These are phyloP conservation scores for Sphecodes monilicornis DNA, from an alignment of 2,888 invertebrate genomes.

Conservation along the genomic window DNA sequence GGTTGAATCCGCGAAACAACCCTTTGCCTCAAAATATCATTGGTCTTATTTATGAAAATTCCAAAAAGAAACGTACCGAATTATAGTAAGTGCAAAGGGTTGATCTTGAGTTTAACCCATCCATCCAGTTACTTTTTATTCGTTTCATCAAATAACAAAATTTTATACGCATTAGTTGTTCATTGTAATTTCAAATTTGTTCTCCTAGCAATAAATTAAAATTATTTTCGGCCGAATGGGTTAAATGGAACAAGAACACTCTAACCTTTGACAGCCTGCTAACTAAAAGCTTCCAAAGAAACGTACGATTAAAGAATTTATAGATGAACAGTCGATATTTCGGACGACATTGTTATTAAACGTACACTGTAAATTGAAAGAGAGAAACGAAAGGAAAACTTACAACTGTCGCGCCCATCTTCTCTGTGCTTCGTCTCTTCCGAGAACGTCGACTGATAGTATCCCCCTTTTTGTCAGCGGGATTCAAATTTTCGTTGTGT, in stretches of 20 bases:
- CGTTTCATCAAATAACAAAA: background rate
- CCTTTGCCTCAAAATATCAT: constrained; percentile 17
- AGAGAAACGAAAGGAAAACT: constrained; percentile 68
- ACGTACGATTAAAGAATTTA: constrained; percentile 32
- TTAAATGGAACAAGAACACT: constrained; percentile 1
- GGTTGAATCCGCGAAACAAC: constrained; percentile 32
- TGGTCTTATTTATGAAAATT: background rate
- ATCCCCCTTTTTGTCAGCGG: constrained; percentile 83
- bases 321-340: background rate
- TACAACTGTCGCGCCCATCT: constrained; percentile 87
- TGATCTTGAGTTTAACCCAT: background rate
- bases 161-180: background rate
- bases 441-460: constrained; percentile 85
- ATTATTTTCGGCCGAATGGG: background rate
- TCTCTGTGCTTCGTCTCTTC: constrained; percentile 88
- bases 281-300: constrained; percentile 34
- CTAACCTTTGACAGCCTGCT: constrained; percentile 27
- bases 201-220: too few species aligned
- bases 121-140: background rate
- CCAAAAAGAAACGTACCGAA: background rate
- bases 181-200: background rate
- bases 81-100: constrained; percentile 18
- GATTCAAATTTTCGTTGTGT: constrained; percentile 79
- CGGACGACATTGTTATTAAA: background rate
- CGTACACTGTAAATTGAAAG: background rate